Evolutionary conservation across 30 jellyfish, hydroid and myxozoan genomes (phyloP).

Genomic region (Thelohanellus kitauei): DNA sequence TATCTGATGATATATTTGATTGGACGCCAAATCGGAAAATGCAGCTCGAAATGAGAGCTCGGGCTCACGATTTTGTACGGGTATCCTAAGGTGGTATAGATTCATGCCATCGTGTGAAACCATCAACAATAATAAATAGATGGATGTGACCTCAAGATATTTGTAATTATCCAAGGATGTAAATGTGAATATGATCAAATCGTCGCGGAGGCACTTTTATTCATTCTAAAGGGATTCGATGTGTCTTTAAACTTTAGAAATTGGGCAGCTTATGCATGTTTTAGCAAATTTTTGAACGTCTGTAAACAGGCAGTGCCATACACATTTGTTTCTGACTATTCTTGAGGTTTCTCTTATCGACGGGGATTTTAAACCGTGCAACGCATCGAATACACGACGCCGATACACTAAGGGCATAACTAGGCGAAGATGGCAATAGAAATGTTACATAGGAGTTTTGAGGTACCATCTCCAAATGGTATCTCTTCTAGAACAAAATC

Average conservation of each 20-base stretch:
- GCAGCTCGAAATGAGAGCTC: too few relatives aligned
- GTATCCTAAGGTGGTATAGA: conserved; percentile 5
- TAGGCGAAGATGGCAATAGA: conserved; percentile 10
- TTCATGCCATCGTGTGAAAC: conserved; percentile 16
- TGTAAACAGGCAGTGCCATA: conserved; percentile 4
- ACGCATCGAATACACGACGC: too few relatives aligned
- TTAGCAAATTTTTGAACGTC: conserved; percentile 9
- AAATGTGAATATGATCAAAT: too few relatives aligned
- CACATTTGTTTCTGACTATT: conserved; percentile 4
- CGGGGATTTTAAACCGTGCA: too few relatives aligned
- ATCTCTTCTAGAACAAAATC: conserved; percentile 1
- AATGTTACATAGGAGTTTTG: conserved; percentile 5
- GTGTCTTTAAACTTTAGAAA: conserved; percentile 5
- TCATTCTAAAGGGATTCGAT: conserved; percentile 4
- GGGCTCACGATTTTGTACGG: conserved; percentile 2
- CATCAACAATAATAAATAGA: too few relatives aligned
- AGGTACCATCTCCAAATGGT: conserved; percentile 3
- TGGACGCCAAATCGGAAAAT: too few relatives aligned
- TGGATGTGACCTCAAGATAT: too few relatives aligned
- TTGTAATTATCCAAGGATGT: too few relatives aligned
- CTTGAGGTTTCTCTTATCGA: too few relatives aligned
- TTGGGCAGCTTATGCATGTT: conserved; percentile 7
- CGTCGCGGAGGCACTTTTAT: conserved; percentile 6
- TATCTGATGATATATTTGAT: too few relatives aligned
- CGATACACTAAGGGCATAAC: conserved; percentile 6